Evolutionary conservation across 2,797 vertebrate genomes (phyloP).

Genomic region (Notoglanidium macrostoma): DNA sequence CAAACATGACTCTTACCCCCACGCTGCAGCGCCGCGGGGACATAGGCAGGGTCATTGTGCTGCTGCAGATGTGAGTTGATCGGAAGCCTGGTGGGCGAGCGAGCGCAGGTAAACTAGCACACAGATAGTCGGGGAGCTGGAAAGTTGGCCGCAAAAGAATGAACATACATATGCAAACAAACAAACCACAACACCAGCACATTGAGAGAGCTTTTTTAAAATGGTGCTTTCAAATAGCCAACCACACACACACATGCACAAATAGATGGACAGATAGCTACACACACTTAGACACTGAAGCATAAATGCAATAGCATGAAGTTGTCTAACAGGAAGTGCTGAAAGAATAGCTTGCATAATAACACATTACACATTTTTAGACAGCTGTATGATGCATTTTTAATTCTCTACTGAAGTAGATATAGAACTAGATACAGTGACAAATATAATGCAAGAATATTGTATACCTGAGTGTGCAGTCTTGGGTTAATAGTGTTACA

Average conservation of each 20-base stretch:
- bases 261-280: neutral
- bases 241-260: neutral
- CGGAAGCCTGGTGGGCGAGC: conserved; percentile 73
- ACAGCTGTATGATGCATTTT: neutral
- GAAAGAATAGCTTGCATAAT: conserved; percentile 13
- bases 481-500: conserved; percentile 51
- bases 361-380: neutral
- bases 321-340: conserved; percentile 2
- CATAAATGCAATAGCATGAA: neutral
- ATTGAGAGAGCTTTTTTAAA: neutral
- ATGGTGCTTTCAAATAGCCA: neutral
- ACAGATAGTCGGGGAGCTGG: conserved; percentile 81
- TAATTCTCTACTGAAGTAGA: neutral
- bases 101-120: conserved; percentile 80
- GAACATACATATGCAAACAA: conserved; percentile 23
- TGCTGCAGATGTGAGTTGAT: conserved; percentile 68
- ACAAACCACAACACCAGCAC: conserved; percentile 9
- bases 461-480: conserved; percentile 76
- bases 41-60: conserved; percentile 73
- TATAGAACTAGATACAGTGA: neutral
- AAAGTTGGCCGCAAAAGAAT: conserved; percentile 57
- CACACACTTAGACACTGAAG: conserved; percentile 21
- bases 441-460: neutral
- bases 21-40: conserved; percentile 80
- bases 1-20: conserved; percentile 74